Base-by-base conservation (phyloP, 1,140 invertebrate genomes). In the Bombus cullumanus region DNA sequence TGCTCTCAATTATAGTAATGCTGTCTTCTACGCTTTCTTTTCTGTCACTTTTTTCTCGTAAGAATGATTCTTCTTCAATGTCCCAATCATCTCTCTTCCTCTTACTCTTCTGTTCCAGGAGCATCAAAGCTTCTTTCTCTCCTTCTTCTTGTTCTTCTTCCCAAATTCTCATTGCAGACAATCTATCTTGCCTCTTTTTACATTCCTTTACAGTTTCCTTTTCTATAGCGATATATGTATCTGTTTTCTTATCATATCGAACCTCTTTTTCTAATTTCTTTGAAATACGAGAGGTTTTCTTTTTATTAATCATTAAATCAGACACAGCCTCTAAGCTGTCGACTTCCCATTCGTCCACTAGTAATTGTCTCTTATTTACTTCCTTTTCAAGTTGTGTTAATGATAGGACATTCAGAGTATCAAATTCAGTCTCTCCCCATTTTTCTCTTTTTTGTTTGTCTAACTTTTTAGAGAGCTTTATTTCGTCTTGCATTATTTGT, bases 131-230 rank as follows among this genome's bases (percentile, higher is more conserved):
- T 83, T 95, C 94, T 12, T 91, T 91, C 31, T 95, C 94, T 1
- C 91, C 95, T 80, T 95, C 94, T 66, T 95, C 94, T 72, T 95
- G 91, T 39, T 95, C 95, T 2, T 95, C 94, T 69, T 95, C 94
- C 95, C 95, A 95, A 43, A 95, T 95, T 82, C 94, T 93, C 37
- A 93, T 90, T 0, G 94, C 88, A 53, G 91, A 93, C 1, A 93
- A 64, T 47, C 92, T 87, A 5, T 93, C 91, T 28, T 92, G 89
- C 28, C 90, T 93, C 34, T 92, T 94, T 47, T 94, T 93, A 37
- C 77, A 91, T n/a, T 94, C 94, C 37, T 90, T 91, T 0, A 74
- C 39, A 47, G 68, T 88, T 68, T 94, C 94, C 34, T 93, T 92
- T 8, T 94, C 93, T n/a, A 95, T 82, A 9, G 94, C 79, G 25